Evolutionary conservation across 1,140 invertebrate genomes (phyloP).

Genomic region (Wiebesia pumilae): DNA sequence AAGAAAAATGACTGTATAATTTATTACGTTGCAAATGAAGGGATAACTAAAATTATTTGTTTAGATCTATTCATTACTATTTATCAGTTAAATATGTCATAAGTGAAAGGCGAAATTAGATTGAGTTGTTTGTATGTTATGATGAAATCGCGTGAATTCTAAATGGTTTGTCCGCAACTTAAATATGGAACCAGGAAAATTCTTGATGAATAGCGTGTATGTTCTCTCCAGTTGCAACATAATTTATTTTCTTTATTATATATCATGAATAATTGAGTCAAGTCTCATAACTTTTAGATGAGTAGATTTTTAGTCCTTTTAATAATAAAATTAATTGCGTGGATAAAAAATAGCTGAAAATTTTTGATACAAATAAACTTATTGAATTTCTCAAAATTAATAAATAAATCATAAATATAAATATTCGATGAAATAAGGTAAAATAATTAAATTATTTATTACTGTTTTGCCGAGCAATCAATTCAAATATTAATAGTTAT

Average conservation of each 20-base stretch:
- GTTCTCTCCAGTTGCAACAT: constrained; percentile 19
- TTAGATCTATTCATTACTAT: constrained; percentile 24
- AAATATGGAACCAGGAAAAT: constrained; percentile 50
- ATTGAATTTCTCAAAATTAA: too few relatives aligned
- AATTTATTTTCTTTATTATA: background rate
- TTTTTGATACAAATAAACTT: too few relatives aligned
- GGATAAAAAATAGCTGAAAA: background rate
- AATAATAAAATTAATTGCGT: background rate
- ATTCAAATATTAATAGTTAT: too few relatives aligned
- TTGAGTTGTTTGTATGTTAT: constrained; percentile 44
- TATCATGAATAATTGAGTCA: background rate
- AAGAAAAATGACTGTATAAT: background rate
- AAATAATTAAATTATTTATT: too few relatives aligned
- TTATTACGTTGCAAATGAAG: background rate
- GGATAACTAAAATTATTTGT: background rate
- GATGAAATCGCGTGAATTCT: constrained; percentile 33
- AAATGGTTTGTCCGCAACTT: constrained; percentile 31
- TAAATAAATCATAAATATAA: too few relatives aligned
- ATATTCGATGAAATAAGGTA: too few relatives aligned
- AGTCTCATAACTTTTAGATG: background rate
- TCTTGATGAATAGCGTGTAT: constrained; percentile 41
- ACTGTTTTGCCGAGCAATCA: too few relatives aligned
- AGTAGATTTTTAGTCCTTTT: background rate
- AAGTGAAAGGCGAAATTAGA: constrained; percentile 43
- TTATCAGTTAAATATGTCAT: constrained; percentile 29